Conservation (phyloP, 2,113 vertebrate genomes). For the Elanoides forficatus region DNA sequence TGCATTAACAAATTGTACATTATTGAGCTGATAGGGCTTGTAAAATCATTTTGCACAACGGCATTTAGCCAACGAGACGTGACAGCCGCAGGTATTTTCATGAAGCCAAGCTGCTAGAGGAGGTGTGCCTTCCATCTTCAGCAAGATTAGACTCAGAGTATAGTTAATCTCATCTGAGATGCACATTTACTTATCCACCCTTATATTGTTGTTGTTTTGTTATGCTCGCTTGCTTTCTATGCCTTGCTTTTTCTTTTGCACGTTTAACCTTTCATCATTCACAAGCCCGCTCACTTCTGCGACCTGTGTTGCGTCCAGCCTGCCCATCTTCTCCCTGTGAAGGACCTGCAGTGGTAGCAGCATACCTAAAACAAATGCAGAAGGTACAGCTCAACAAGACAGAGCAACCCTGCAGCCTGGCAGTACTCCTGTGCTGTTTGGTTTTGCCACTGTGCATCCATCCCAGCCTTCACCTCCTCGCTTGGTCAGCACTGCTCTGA, state of each 20-base stretch:
- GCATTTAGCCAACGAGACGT: not conserved
- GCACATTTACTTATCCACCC: not conserved
- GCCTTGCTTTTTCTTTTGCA: not conserved
- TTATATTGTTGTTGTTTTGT: not conserved
- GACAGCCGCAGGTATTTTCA: not conserved
- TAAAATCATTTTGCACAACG: not conserved
- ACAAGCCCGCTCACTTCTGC: not conserved
- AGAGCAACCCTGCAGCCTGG: not conserved
- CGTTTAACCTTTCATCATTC: rapidly evolving
- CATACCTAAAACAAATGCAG: not conserved
- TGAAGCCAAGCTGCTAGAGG: not conserved
- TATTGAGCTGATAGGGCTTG: not conserved
- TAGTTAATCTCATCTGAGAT: not conserved
- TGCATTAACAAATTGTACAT: not conserved
- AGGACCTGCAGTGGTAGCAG: not conserved
- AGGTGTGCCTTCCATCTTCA: not conserved
- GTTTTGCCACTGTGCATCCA: not conserved
- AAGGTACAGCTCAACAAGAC: not conserved
- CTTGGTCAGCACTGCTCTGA: not conserved
- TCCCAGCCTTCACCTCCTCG: not conserved
- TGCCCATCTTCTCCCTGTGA: not conserved
- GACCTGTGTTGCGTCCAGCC: not conserved
- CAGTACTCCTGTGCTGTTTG: not conserved
- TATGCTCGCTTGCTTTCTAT: not conserved
- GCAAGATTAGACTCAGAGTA: not conserved